These are phyloP conservation scores for Cyphomyrus discorhynchus DNA, from an alignment of 2,113 vertebrate species.

Conservation along the genomic window DNA sequence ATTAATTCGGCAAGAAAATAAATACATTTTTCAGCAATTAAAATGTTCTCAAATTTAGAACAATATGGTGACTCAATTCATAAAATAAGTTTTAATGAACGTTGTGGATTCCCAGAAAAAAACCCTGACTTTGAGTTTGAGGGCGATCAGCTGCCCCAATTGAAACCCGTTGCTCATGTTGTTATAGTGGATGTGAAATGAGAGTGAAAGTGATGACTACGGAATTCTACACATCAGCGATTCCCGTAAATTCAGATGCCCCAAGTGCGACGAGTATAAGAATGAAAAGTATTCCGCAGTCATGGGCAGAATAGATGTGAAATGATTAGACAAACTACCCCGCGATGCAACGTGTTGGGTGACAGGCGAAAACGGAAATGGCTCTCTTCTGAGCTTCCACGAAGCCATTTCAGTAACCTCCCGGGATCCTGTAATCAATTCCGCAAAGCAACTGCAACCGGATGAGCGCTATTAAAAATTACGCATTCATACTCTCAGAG, in stretches of 20 bases:
- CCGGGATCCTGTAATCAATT: not conserved
- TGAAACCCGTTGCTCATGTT: not conserved
- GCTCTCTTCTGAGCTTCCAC: not conserved
- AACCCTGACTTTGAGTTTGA: not conserved
- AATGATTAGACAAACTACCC: not conserved
- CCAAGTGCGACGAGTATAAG: not conserved
- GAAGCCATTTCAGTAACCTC: not conserved
- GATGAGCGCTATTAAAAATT: not conserved
- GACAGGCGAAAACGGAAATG: not conserved
- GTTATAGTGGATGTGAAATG: not conserved
- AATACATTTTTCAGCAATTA: not conserved
- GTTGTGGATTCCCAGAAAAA: not conserved
- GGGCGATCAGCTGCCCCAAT: not conserved
- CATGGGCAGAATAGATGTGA: not conserved
- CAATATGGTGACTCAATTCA: not conserved
- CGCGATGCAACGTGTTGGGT: not conserved
- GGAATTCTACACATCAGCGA: not conserved
- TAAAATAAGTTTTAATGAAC: not conserved
- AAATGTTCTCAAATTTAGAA: not conserved
- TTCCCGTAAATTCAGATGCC: not conserved
- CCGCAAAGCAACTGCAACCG: not conserved
- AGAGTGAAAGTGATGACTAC: not conserved
- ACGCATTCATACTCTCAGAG: not conserved
- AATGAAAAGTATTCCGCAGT: not conserved
- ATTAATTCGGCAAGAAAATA: not conserved